Evolutionary conservation across 2,797 vertebrate species (phyloP).

Genomic region (Lemur catta): DNA sequence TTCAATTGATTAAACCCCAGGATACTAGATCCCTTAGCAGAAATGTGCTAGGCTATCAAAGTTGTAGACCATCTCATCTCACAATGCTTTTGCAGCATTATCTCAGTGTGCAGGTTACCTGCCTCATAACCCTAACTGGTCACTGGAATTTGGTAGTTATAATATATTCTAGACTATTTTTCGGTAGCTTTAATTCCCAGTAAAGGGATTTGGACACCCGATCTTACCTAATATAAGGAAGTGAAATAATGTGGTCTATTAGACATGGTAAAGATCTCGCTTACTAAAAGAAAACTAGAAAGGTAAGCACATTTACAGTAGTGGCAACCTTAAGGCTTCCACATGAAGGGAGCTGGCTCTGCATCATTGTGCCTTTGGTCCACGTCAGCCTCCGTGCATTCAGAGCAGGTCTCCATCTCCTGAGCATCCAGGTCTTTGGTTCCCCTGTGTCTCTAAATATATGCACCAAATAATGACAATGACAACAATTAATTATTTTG

Average conservation of each 20-base stretch:
- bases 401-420: not conserved
- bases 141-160: not conserved
- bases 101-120: not conserved
- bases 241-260: too few relatives aligned
- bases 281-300: not conserved
- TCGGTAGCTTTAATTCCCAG: not conserved
- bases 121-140: not conserved
- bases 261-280: not conserved
- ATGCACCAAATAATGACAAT: not conserved
- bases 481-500: not conserved
- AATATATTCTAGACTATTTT: not conserved
- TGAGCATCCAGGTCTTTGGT: not conserved
- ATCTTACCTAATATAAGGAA: not conserved
- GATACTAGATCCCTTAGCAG: not conserved
- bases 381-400: not conserved
- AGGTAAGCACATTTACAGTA: not conserved
- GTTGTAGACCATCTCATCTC: not conserved
- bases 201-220: not conserved
- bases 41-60: not conserved
- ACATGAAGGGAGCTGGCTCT: not conserved
- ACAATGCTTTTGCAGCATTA: not conserved
- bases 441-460: not conserved
- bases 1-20: not conserved
- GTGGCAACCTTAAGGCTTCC: not conserved
- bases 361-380: not conserved